Percentiles rank a stretch among this genome's conserved stretches.
Evolutionary conservation across 2,113 vertebrate genomes (phyloP).

Genomic region (Pleuronectes platessa): DNA sequence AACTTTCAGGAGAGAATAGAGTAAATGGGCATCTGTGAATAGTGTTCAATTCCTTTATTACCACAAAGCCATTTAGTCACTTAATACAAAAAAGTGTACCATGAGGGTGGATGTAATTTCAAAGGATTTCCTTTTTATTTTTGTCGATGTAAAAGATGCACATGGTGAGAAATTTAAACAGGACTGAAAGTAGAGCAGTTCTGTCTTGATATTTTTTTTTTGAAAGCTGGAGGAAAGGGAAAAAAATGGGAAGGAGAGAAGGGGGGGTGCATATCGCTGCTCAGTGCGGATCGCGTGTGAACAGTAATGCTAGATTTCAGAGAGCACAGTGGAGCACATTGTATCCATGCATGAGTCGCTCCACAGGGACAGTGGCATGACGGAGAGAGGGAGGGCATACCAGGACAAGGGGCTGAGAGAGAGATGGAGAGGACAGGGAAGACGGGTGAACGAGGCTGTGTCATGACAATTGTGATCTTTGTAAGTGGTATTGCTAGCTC

Average conservation of each 20-base stretch:
- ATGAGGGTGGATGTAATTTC: not conserved
- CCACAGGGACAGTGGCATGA: constrained; percentile 59
- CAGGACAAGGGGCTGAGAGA: constrained; percentile 59
- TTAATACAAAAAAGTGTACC: not conserved
- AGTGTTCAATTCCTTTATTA: not conserved
- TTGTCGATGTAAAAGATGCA: not conserved
- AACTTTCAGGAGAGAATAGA: constrained; percentile 1
- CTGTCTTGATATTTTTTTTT: not conserved
- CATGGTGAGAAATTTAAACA: not conserved
- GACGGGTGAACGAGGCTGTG: constrained; percentile 47
- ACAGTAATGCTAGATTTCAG: constrained; percentile 71
- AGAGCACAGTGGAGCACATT: constrained; percentile 77
- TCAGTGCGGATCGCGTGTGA: constrained; percentile 72
- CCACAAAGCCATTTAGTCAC: not conserved
- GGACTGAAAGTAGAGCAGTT: constrained; percentile 1
- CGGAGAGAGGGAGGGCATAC: constrained; percentile 56
- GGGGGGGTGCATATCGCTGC: constrained; percentile 38
- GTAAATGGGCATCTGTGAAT: constrained; percentile 2
- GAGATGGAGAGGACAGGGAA: constrained; percentile 18
- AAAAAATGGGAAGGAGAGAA: constrained; percentile 1
- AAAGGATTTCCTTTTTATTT: not conserved
- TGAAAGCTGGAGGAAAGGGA: constrained; percentile 12
- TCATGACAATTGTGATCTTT: constrained; percentile 71
- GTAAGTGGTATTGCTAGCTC: constrained; percentile 49
- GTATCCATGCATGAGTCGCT: constrained; percentile 72